Base-by-base conservation (phyloP, 2,797 vertebrate species). In the Orestias chungarensis region DNA sequence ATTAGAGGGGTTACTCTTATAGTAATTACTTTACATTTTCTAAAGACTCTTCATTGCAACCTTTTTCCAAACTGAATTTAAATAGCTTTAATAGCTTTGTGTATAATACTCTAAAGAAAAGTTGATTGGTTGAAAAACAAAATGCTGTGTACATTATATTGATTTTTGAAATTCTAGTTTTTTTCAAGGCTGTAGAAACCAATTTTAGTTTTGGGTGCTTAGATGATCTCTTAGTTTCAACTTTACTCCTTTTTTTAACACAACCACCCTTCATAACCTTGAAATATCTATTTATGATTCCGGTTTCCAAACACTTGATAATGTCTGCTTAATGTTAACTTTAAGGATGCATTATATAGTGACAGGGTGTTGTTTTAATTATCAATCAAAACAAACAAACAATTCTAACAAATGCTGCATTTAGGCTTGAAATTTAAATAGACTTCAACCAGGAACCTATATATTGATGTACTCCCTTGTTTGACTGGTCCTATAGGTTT, bases 401-500 rank as follows among this genome's bases (percentile, higher is more conserved):
- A n/a, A n/a, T n/a, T n/a, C n/a, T n/a, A 42, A 42, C 5, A 62
- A 40, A 40, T 14, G 2, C 35, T n/a, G 35, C 4, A 40, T 40
- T n/a, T 8, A 62, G 5, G 35, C 35, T 40, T 40, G n/a, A 40
- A 62, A 42, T 40, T 12, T n/a, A 12, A n/a, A n/a, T 15, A 6
- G 25, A 18, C n/a, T 52, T n/a, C n/a, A 50, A 68, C 25, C 38
- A 40, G 12, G 35, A 42, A 27, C 27, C 23, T 15, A 1, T 17
- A 18, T 42, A 29, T 18, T 54, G 29, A 54, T 55, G 9, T 20
- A 29, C 66, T 54, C 4, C 2, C 66, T 54, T 27, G 9, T 66
- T 29, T 66, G 66, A 52, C 66, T 54, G 47, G 15, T 25, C n/a
- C 59, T 15, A 25, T 52, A 23, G 49, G 46, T 40, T 68, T 38